These are phyloP conservation scores for Aleiodes testaceus DNA, from an alignment of 2,888 invertebrate species.

Conservation along the genomic window DNA sequence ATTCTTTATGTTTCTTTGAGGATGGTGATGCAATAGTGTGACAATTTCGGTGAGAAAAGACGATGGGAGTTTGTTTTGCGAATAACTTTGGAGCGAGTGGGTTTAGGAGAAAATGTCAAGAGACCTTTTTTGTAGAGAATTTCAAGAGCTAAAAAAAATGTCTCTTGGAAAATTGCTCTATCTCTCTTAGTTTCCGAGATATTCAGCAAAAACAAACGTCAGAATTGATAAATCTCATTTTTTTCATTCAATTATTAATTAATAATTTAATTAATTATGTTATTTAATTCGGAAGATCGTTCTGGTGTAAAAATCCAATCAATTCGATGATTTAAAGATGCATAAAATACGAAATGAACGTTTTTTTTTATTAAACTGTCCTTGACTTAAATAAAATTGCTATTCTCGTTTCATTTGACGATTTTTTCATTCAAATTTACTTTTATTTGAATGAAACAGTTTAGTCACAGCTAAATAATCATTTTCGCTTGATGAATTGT, in stretches of 20 bases:
- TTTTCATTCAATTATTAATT: no score
- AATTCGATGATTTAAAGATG: not conserved
- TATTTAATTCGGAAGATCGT: no score
- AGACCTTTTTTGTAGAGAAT: no score
- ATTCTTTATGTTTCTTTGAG: not conserved
- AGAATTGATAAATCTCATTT: no score
- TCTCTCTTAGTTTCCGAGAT: no score
- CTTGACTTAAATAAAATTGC: slow-evolving; percentile 48
- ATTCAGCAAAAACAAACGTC: no score
- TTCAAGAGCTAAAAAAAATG: no score
- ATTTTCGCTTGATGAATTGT: not conserved
- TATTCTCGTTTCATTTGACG: slow-evolving; percentile 27
- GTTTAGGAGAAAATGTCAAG: no score
- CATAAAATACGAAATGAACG: slow-evolving; percentile 8
- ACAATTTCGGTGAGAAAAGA: not conserved
- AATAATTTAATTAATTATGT: no score
- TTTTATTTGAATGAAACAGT: slow-evolving; percentile 25
- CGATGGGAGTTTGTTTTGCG: no score
- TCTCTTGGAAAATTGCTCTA: no score
- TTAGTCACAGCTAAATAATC: not conserved
- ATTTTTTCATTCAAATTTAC: slow-evolving; percentile 34
- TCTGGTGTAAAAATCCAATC: not conserved
- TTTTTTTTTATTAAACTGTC: slow-evolving; percentile 49
- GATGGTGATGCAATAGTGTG: not conserved
- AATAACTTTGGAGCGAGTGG: no score